Percentiles rank a stretch among this genome's conserved stretches.
These are phyloP conservation scores for Pipra filicauda DNA, from an alignment of 2,113 vertebrate species.

Conservation along the genomic window DNA sequence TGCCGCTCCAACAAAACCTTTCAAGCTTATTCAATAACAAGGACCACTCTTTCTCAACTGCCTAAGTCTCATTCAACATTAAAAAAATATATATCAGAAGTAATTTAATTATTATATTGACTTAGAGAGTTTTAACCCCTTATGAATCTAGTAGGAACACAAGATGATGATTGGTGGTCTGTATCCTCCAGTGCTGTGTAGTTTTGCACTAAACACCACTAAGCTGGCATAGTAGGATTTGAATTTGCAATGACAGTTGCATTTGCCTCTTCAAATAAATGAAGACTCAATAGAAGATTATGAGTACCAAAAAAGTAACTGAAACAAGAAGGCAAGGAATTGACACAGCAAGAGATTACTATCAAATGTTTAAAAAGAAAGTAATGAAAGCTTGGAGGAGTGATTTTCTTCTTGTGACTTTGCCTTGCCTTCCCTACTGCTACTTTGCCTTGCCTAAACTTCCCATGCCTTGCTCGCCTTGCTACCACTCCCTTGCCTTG, in stretches of 20 bases:
- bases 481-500: neutral
- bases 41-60: neutral
- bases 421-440: neutral
- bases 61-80: neutral
- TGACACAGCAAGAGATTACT: neutral
- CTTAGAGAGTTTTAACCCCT: neutral
- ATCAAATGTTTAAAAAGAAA: neutral
- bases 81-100: neutral
- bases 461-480: neutral
- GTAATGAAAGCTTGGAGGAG: neutral
- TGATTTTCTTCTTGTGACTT: neutral
- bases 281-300: neutral
- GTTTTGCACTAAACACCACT: neutral
- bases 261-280: constrained; percentile 27
- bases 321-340: neutral
- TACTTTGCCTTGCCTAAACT: neutral
- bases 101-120: neutral
- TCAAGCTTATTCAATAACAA: neutral
- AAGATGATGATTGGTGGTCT: neutral
- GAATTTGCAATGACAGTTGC: neutral
- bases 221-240: neutral
- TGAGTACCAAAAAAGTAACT: neutral
- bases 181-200: neutral
- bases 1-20: neutral
- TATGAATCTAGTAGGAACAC: neutral